Conservation (phyloP, 2,113 vertebrate species). For the Trogon surrucura region DNA sequence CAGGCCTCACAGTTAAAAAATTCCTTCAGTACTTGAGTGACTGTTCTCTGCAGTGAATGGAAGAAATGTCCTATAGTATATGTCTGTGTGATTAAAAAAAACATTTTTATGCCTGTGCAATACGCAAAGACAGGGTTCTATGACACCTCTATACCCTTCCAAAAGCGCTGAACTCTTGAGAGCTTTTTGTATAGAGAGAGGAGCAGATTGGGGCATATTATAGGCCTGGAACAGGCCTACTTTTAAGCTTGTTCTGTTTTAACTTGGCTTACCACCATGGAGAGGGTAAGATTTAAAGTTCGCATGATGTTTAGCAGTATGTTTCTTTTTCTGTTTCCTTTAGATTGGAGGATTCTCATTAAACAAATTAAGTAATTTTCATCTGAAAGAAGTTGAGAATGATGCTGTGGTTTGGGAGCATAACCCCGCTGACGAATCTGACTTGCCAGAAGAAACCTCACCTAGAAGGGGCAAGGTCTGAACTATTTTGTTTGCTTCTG, state of each 20-base stretch:
- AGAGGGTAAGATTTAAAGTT: neutral
- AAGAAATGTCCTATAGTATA: neutral
- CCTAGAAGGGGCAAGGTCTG: slow-evolving; percentile 80
- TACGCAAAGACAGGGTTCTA: neutral
- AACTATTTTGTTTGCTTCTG: neutral
- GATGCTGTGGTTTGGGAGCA: slow-evolving; percentile 81
- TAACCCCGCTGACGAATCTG: slow-evolving; percentile 59
- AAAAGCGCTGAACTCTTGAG: neutral
- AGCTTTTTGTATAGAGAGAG: neutral
- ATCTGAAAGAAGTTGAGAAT: slow-evolving; percentile 78
- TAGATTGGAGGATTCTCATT: slow-evolving; percentile 84
- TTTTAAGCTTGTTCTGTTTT: neutral
- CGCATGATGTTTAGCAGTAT: neutral
- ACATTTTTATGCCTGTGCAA: neutral
- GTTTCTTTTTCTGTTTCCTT: neutral
- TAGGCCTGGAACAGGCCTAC: neutral
- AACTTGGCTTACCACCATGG: neutral
- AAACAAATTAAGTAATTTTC: slow-evolving; percentile 80
- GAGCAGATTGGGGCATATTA: neutral
- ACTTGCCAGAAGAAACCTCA: slow-evolving; percentile 61
- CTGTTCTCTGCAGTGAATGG: neutral
- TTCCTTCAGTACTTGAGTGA: rapidly evolving
- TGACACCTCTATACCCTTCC: neutral
- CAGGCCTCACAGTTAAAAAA: neutral
- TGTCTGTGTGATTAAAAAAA: neutral